Evolutionary conservation across 2,113 vertebrate genomes (phyloP).

Genomic region (Speoplatyrhinus poulsoni): DNA sequence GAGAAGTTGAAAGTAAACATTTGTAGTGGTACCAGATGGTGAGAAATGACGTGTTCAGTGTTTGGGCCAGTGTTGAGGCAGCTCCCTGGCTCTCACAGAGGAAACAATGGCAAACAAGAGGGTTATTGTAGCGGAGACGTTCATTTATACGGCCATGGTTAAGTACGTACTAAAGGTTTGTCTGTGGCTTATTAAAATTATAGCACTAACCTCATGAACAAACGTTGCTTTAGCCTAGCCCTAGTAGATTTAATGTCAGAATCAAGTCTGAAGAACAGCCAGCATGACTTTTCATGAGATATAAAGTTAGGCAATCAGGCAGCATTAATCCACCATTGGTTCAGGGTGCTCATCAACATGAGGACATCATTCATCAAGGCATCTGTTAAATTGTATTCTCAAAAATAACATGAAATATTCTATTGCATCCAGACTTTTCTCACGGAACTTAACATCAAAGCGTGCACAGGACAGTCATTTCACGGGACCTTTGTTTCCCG

Average conservation of each 20-base stretch:
- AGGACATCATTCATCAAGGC: no score
- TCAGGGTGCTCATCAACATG: no score
- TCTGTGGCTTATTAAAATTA: background rate
- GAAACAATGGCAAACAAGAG: constrained; percentile 42
- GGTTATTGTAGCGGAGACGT: constrained; percentile 30
- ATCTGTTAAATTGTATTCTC: no score
- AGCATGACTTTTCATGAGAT: background rate
- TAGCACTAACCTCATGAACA: background rate
- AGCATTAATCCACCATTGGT: no score
- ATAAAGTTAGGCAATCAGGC: no score
- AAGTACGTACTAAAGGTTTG: background rate
- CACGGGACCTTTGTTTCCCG: no score
- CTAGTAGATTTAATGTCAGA: no score
- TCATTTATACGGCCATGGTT: background rate
- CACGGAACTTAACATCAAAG: no score
- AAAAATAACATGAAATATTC: no score
- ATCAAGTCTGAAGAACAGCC: background rate
- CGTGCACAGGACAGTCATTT: no score
- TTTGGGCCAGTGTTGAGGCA: constrained; percentile 34
- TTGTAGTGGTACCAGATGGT: constrained; percentile 47
- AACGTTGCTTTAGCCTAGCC: no score
- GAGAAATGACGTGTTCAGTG: constrained; percentile 36
- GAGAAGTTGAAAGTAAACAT: constrained; percentile 38
- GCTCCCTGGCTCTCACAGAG: constrained; percentile 23
- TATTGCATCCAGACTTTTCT: no score